A percentile compares a stretch with the other conserved stretches of the same genome.
Evolutionary conservation across 2,113 vertebrate species (phyloP).

Genomic region (Polypterus senegalus): DNA sequence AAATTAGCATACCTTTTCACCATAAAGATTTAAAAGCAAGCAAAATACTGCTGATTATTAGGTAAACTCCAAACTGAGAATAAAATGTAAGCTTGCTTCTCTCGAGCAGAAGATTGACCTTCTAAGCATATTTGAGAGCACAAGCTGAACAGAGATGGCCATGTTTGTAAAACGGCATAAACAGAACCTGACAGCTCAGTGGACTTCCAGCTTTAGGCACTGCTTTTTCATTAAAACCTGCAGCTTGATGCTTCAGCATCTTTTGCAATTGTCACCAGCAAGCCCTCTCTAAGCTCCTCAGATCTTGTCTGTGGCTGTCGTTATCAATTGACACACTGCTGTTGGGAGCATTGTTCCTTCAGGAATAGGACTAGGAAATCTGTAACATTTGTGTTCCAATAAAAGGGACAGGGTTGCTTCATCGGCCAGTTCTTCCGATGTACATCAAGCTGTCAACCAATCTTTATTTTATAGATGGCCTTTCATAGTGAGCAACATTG

Average conservation of each 20-base stretch:
- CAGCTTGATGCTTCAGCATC: not conserved
- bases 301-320: not conserved
- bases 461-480: too few relatives aligned
- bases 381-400: too few relatives aligned
- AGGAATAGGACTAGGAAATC: not conserved
- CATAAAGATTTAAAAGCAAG: too few relatives aligned
- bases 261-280: not conserved
- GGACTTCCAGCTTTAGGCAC: not conserved
- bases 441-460: too few relatives aligned
- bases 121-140: not conserved
- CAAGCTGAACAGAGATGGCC: not conserved
- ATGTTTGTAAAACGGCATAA: not conserved
- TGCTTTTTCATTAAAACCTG: not conserved
- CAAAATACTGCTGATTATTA: too few relatives aligned
- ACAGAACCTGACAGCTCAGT: not conserved
- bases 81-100: not conserved
- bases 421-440: too few relatives aligned
- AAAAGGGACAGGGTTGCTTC: too few relatives aligned
- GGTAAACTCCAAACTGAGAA: too few relatives aligned
- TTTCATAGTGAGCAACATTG: too few relatives aligned
- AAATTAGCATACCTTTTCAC: too few relatives aligned
- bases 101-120: not conserved
- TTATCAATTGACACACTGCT: not conserved
- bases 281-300: not conserved
- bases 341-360: constrained; percentile 1